These are phyloP conservation scores for Coronaproctus castanopsis DNA, from an alignment of 2,888 invertebrate species.

Conservation along the genomic window DNA sequence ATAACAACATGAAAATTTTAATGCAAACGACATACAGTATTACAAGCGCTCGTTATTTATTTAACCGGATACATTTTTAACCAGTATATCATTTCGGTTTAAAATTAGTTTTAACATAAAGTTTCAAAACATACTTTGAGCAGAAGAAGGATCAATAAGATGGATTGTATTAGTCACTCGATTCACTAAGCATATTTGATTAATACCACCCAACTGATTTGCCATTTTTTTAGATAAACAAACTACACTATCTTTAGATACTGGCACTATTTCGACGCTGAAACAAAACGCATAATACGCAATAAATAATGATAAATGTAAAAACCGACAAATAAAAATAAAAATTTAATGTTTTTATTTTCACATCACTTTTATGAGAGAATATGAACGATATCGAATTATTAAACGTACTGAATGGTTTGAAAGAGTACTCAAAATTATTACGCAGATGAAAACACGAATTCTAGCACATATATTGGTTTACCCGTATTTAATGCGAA, in stretches of 20 bases:
- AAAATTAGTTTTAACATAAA: no score
- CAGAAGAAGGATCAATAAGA: constrained; percentile 74
- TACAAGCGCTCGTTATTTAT: background rate
- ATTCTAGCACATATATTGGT: no score
- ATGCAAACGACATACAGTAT: background rate
- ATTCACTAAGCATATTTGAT: constrained; percentile 66
- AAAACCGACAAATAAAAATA: background rate
- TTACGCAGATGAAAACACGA: no score
- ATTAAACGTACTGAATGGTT: no score
- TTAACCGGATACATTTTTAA: no score
- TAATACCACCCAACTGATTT: constrained; percentile 68
- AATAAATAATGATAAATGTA: background rate
- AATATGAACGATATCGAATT: no score
- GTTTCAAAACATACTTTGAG: constrained; percentile 56
- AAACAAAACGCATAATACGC: constrained; percentile 20
- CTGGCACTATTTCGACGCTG: constrained; percentile 83
- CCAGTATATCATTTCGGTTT: no score
- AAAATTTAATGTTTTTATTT: background rate
- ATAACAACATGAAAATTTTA: constrained; percentile 19
- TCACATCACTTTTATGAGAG: background rate
- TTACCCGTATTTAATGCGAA: no score
- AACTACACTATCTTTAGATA: constrained; percentile 84
- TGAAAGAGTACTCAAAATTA: no score
- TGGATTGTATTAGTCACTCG: constrained; percentile 78
- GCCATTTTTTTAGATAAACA: constrained; percentile 73